A percentile compares a stretch with the other conserved stretches of the same genome.
Evolutionary conservation across 2,797 vertebrate genomes (phyloP).

Genomic region (Halcyon smyrnensis): DNA sequence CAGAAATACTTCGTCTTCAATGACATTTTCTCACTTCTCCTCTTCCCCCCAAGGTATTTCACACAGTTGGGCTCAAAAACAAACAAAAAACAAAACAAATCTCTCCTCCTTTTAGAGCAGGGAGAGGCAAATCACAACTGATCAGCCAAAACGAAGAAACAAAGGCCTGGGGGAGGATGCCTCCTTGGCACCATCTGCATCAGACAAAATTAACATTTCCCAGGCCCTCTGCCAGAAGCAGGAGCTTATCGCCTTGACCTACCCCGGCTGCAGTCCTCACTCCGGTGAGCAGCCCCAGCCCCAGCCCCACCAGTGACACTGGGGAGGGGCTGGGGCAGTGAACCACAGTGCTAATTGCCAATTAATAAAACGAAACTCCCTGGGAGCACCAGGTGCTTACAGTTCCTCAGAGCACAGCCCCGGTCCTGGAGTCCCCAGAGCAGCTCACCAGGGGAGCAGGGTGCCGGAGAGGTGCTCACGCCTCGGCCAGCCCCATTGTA

Average conservation of each 20-base stretch:
- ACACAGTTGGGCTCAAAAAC: neutral
- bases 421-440: accelerated
- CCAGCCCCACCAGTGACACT: accelerated
- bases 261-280: accelerated
- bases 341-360: accelerated
- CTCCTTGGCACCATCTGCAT: conserved; percentile 29
- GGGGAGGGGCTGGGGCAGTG: neutral
- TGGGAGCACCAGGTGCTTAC: neutral
- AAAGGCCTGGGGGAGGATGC: conserved; percentile 14
- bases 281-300: neutral
- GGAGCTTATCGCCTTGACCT: neutral
- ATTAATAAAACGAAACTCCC: neutral
- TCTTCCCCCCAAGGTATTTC: neutral
- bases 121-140: neutral
- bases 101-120: neutral
- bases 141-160: conserved; percentile 26
- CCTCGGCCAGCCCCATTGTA: accelerated
- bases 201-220: neutral
- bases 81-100: neutral
- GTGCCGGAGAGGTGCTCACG: accelerated
- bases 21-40: conserved; percentile 3
- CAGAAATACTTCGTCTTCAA: neutral
- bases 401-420: neutral
- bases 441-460: neutral
- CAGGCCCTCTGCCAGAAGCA: neutral